phyloP scores from a whole-genome alignment of 2,113 vertebrate species.

The Nesoenas mayeri region DNA sequence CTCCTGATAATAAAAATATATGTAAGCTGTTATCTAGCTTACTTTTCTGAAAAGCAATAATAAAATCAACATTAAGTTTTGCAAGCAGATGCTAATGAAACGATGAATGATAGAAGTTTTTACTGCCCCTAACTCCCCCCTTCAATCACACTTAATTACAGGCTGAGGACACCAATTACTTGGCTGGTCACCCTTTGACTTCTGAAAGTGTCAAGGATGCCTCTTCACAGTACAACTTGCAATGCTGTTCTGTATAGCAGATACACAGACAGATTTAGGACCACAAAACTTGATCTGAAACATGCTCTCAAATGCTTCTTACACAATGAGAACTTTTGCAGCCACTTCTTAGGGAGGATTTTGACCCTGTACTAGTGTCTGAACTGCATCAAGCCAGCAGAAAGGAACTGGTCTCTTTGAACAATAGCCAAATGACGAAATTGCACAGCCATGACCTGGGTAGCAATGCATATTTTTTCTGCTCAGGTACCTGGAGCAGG shows the following conservation, averaged over 20 bases:
- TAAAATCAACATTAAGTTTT: neutral
- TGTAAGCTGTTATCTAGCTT: neutral
- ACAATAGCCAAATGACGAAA: neutral
- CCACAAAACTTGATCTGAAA: neutral
- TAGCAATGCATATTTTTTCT: neutral
- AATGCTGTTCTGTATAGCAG: neutral
- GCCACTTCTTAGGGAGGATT: neutral
- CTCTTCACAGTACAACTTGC: neutral
- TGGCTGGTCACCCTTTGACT: neutral
- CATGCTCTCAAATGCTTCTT: neutral
- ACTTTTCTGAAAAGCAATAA: neutral
- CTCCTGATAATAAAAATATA: neutral
- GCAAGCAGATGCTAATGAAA: neutral
- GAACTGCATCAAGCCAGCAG: neutral
- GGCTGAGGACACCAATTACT: neutral
- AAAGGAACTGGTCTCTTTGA: neutral
- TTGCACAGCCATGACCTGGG: neutral
- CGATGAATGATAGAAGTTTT: neutral
- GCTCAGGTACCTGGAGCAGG: neutral
- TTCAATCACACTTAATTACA: neutral
- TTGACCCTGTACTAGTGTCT: neutral
- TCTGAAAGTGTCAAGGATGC: neutral
- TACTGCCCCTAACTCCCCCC: neutral
- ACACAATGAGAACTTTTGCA: neutral
- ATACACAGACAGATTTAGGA: neutral